phyloP scores from a whole-genome alignment of 64 coral and sea anemone genomes.

The Stichodactyla helianthus region DNA sequence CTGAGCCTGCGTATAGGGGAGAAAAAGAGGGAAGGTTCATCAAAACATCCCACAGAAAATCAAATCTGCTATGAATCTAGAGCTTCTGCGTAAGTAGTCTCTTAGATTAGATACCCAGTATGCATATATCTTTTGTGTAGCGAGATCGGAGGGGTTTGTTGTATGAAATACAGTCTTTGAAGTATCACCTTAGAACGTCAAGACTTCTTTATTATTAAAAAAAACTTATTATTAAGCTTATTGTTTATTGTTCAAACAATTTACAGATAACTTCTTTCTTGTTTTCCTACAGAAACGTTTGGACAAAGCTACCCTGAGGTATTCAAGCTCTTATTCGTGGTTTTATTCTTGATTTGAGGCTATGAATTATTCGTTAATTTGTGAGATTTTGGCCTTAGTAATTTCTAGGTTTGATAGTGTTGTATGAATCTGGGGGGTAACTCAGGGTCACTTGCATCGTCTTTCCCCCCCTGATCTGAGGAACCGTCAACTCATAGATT shows the following conservation, averaged over 20 bases:
- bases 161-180: background rate
- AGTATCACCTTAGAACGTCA: background rate
- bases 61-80: constrained; percentile 43
- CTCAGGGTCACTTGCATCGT: too few relatives aligned
- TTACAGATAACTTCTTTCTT: background rate
- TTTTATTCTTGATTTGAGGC: background rate
- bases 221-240: background rate
- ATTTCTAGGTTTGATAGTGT: too few relatives aligned
- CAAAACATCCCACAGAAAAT: background rate
- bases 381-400: too few relatives aligned
- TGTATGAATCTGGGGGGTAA: too few relatives aligned
- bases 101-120: background rate
- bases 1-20: background rate
- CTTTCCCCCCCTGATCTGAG: too few relatives aligned
- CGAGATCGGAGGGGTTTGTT: constrained; percentile 17
- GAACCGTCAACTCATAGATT: too few relatives aligned
- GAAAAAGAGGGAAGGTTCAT: background rate
- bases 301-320: constrained; percentile 94
- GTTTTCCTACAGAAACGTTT: constrained; percentile 64
- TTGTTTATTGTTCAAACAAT: background rate
- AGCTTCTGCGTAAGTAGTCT: constrained; percentile 61
- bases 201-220: background rate
- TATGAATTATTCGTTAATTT: too few relatives aligned
- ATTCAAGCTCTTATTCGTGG: background rate
- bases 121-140: background rate